Conservation (phyloP, 2,113 vertebrate species). For the Actinemys pallida region DNA sequence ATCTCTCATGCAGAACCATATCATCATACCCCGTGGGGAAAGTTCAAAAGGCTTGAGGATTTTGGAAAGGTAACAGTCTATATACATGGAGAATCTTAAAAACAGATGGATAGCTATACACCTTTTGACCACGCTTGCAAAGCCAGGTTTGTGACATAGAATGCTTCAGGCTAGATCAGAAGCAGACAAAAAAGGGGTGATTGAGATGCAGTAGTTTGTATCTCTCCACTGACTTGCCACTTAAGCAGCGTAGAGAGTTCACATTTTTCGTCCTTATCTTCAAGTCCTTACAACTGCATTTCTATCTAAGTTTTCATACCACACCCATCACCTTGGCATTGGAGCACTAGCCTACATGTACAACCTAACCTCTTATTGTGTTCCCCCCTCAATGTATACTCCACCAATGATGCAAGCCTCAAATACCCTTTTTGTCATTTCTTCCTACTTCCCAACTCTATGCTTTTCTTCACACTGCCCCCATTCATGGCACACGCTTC, state of each 20-base stretch:
- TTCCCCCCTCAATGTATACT: conserved; percentile 42
- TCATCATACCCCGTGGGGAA: neutral
- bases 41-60: neutral
- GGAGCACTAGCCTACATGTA: conserved; percentile 49
- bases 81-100: neutral
- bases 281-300: neutral
- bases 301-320: neutral
- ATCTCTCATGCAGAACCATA: neutral
- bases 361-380: neutral
- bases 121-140: neutral
- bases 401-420: conserved; percentile 34
- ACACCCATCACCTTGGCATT: neutral
- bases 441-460: conserved; percentile 14
- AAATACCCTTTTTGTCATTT: conserved; percentile 46
- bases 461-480: neutral
- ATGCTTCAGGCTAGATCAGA: neutral
- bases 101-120: neutral
- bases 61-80: neutral
- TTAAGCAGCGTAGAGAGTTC: neutral
- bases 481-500: conserved; percentile 23
- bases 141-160: neutral
- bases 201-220: neutral
- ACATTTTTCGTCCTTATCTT: neutral
- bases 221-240: neutral
- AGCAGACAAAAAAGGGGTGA: neutral